Evolutionary conservation across 2,797 vertebrate species (phyloP).

Genomic region (Acipenser ruthenus): DNA sequence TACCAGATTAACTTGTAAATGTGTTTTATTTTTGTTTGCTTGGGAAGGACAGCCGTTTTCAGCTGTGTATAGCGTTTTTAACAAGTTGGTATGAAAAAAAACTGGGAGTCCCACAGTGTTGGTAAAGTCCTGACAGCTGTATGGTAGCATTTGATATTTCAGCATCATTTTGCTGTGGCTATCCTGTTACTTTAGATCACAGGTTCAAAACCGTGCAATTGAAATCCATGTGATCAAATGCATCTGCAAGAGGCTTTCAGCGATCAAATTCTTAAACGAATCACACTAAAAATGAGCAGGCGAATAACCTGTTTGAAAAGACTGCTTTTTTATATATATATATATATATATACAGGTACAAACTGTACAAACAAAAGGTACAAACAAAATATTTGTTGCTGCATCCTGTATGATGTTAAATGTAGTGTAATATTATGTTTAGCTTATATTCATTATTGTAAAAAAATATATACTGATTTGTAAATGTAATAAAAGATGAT

Average conservation of each 20-base stretch:
- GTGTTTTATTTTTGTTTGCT: no score
- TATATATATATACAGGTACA: not conserved
- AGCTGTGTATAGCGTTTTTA: no score
- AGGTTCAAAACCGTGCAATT: no score
- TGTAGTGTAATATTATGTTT: slow-evolving; percentile 35
- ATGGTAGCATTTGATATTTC: no score
- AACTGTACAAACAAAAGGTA: slow-evolving; percentile 2
- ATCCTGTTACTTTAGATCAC: no score
- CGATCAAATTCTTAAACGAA: not conserved
- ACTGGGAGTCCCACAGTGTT: no score
- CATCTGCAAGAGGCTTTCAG: not conserved
- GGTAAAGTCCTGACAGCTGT: no score
- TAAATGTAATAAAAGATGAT: slow-evolving; percentile 47
- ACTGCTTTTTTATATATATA: not conserved
- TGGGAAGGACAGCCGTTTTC: no score
- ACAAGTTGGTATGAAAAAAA: no score
- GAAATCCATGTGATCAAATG: not conserved
- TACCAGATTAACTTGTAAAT: no score
- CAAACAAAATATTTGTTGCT: slow-evolving; percentile 24
- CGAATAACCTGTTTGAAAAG: not conserved
- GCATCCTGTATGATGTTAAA: slow-evolving; percentile 39
- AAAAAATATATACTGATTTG: slow-evolving; percentile 39
- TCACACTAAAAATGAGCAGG: not conserved
- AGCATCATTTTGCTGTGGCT: no score
- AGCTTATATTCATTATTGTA: slow-evolving; percentile 25